Percentiles rank a stretch among this genome's conserved stretches.
Conservation (phyloP, 2,797 vertebrate genomes). For the Muraenolepis orangiensis region DNA sequence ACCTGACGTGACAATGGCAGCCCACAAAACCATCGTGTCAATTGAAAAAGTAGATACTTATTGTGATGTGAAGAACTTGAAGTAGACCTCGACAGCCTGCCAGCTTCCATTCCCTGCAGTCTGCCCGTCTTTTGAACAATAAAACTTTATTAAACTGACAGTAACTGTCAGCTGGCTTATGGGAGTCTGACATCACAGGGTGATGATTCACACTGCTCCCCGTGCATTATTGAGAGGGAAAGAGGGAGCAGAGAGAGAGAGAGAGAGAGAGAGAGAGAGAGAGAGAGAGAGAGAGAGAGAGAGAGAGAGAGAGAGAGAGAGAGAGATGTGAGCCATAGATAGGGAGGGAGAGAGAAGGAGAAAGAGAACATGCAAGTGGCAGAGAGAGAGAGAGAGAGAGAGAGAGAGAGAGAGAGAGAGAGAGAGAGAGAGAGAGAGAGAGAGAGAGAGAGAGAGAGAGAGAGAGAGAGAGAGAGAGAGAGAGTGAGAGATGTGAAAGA, state of each 20-base stretch:
- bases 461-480: neutral
- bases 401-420: neutral
- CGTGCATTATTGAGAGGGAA: constrained; percentile 24
- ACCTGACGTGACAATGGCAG: too few species aligned
- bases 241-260: constrained; percentile 14
- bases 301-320: neutral
- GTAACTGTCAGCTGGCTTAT: neutral
- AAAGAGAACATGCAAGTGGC: neutral
- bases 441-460: neutral
- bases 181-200: constrained; percentile 14
- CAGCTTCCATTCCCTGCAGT: neutral
- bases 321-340: neutral
- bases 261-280: neutral
- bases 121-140: neutral
- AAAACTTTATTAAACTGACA: constrained; percentile 2
- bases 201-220: constrained; percentile 30
- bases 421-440: neutral
- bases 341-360: neutral
- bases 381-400: constrained; percentile 15
- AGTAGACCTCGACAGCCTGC: neutral
- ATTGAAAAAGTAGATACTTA: too few species aligned
- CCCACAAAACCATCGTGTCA: too few species aligned
- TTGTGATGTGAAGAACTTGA: neutral
- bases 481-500: neutral
- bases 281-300: neutral